Conservation (phyloP, 2,113 vertebrate species). For the cat (Felis catus) region DNA sequence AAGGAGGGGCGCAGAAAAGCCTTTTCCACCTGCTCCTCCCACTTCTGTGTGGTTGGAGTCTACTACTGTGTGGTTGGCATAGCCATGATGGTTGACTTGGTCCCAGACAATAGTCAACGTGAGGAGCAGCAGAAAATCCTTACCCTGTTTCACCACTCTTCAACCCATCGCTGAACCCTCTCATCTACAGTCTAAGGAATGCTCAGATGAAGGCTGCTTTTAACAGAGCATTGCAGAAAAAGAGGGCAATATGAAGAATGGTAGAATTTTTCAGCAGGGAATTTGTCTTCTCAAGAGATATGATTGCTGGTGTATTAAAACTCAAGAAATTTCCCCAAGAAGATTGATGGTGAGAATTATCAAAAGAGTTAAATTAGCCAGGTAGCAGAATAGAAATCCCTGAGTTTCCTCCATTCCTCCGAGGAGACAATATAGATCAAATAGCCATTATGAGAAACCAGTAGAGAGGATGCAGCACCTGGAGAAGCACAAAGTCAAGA, state of each 20-base stretch:
- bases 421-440: not conserved
- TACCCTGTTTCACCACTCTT: not conserved
- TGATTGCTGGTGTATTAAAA: not conserved
- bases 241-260: not conserved
- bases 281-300: not conserved
- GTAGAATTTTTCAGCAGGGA: not conserved
- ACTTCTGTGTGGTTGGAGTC: conserved; percentile 36
- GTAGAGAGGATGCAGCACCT: not conserved
- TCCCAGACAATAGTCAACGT: not conserved
- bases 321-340: not conserved
- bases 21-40: not conserved
- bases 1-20: not conserved
- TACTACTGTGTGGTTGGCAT: conserved; percentile 32
- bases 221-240: not conserved
- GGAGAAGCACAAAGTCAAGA: not conserved
- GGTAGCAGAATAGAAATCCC: not conserved
- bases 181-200: not conserved
- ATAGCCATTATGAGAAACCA: no score
- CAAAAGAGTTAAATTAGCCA: not conserved
- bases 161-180: not conserved
- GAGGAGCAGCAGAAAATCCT: conserved; percentile 21
- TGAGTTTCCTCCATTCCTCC: not conserved
- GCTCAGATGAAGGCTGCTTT: not conserved
- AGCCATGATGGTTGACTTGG: not conserved
- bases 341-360: not conserved